Percentiles rank a stretch among this genome's conserved stretches.
These are phyloP conservation scores for Coccyzus lansbergi DNA, from an alignment of 2,797 vertebrate genomes.

Conservation along the genomic window DNA sequence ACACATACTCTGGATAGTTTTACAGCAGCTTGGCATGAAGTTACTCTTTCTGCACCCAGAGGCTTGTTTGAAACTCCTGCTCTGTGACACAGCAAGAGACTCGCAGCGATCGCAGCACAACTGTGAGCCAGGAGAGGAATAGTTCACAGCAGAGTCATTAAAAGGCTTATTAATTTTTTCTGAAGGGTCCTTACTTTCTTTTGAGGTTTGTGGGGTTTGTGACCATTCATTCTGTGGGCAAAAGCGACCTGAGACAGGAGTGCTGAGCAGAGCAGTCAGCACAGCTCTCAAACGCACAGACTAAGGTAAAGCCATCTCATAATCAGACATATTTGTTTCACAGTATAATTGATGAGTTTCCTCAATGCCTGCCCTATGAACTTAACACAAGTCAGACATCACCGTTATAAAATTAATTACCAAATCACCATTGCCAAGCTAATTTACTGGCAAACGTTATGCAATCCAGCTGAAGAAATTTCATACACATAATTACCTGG, in stretches of 20 bases:
- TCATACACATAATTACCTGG: not conserved
- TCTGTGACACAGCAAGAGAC: not conserved
- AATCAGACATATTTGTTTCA: not conserved
- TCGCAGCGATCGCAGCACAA: rapidly evolving
- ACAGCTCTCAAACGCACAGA: not conserved
- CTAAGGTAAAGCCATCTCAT: not conserved
- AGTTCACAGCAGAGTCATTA: rapidly evolving
- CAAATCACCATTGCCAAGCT: not conserved
- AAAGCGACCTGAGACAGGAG: not conserved
- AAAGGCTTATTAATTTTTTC: not conserved
- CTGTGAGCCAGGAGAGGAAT: not conserved
- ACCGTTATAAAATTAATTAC: not conserved
- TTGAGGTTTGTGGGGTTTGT: not conserved
- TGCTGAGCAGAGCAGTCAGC: not conserved
- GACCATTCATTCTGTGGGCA: not conserved
- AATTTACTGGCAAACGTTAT: not conserved
- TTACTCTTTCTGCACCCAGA: not conserved
- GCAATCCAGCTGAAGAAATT: not conserved
- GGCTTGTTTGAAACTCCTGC: not conserved
- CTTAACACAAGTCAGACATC: not conserved
- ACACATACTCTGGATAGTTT: not conserved
- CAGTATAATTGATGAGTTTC: not conserved
- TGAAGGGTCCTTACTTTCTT: not conserved
- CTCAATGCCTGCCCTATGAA: not conserved
- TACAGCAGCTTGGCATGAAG: not conserved